Evolutionary conservation across 1,140 invertebrate species (phyloP).

Genomic region (Ceratina australensis): DNA sequence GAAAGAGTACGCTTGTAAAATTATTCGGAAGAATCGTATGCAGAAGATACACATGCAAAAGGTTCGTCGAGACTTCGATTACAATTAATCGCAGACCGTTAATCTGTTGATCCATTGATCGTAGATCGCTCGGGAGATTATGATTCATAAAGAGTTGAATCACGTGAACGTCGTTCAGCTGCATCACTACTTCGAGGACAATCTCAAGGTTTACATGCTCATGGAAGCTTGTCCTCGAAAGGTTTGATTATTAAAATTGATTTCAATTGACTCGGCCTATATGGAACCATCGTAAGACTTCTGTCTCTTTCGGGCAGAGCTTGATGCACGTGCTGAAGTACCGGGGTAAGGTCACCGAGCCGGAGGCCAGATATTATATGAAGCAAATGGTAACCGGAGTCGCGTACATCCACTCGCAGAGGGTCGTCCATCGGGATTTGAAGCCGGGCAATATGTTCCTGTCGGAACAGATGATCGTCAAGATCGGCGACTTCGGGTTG

Average conservation of each 20-base stretch:
- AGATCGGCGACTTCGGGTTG: slow-evolving; percentile 89
- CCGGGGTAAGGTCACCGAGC: slow-evolving; percentile 84
- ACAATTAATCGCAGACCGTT: no score
- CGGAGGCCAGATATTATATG: slow-evolving; percentile 87
- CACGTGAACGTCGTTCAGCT: slow-evolving; percentile 87
- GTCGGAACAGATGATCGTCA: slow-evolving; percentile 85
- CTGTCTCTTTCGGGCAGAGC: slow-evolving; percentile 59
- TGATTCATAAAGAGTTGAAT: slow-evolving; percentile 84
- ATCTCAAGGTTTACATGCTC: slow-evolving; percentile 86
- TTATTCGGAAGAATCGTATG: slow-evolving; percentile 86
- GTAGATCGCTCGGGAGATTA: slow-evolving; percentile 83
- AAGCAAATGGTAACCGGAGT: slow-evolving; percentile 85
- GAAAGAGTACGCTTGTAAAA: slow-evolving; percentile 86
- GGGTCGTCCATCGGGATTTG: slow-evolving; percentile 87
- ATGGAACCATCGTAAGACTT: background rate
- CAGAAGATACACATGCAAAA: slow-evolving; percentile 86
- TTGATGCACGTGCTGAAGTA: slow-evolving; percentile 80
- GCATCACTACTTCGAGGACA: slow-evolving; percentile 86
- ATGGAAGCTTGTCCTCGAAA: slow-evolving; percentile 86
- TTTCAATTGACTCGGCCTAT: no score
- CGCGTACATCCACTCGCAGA: slow-evolving; percentile 84
- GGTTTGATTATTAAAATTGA: slow-evolving; percentile 67
- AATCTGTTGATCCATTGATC: slow-evolving; percentile 26
- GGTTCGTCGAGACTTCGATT: slow-evolving; percentile 68
- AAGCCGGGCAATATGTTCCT: slow-evolving; percentile 89